phyloP scores from a whole-genome alignment of 2,888 invertebrate species.

The Acleris sparsana region DNA sequence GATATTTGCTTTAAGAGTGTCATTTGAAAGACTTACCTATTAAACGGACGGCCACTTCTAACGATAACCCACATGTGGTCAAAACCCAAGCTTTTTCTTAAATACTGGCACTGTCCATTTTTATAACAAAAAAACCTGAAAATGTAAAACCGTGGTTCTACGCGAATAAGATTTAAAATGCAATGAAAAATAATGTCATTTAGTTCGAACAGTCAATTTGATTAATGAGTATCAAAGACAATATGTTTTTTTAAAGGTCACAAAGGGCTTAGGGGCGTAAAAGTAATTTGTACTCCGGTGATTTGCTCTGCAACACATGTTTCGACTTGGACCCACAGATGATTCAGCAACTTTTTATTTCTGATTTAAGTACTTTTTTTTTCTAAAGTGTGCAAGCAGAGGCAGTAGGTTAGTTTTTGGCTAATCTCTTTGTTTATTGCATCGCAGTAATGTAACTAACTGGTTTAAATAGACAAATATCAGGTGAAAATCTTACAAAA shows the following conservation, averaged over 20 bases:
- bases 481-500: too few relatives aligned
- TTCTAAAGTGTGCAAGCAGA: too few relatives aligned
- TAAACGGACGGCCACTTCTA: slow-evolving; percentile 7
- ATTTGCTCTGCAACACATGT: slow-evolving; percentile 21
- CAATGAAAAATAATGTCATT: neutral
- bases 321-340: neutral
- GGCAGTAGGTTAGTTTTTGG: too few relatives aligned
- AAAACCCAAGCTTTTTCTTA: too few relatives aligned
- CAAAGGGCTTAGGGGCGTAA: slow-evolving; percentile 11
- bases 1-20: too few relatives aligned
- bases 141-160: neutral
- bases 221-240: slow-evolving; percentile 25
- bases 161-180: neutral
- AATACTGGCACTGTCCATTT: too few relatives aligned
- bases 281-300: slow-evolving; percentile 15
- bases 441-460: too few relatives aligned
- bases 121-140: neutral
- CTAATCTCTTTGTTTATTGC: too few relatives aligned
- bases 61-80: neutral
- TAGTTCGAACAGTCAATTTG: neutral
- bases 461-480: too few relatives aligned
- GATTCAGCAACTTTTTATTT: neutral
- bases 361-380: too few relatives aligned
- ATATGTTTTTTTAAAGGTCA: slow-evolving; percentile 12
- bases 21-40: neutral